Evolutionary conservation across 2,797 vertebrate genomes (phyloP), one percentile per base, ranked within the genome.

Genomic region (Pangasius macronema): DNA sequence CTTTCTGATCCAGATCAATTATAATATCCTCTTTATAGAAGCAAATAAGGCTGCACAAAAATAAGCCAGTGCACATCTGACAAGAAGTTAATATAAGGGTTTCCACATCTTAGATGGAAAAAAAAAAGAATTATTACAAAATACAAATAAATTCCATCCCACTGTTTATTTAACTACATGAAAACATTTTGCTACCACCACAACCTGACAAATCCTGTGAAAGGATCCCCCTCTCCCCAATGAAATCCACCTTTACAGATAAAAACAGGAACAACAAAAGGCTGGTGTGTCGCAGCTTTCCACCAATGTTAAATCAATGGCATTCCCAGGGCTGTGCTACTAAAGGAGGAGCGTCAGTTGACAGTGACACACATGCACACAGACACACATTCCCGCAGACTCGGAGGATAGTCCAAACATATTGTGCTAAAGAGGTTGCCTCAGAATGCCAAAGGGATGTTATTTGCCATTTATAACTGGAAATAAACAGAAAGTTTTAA

Each of bases 271-370:
- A 82, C 24, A 63, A 82, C 11, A 42, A 63, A 81, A 81, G 24
- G 24, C 57, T 63, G 82, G 57, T 85, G 81, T 83, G 72, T 85
- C 85, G 85, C 88, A 80, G 88, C 36, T 53, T 81, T 86, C 77
- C 55, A 79, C 57, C 76, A 80, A 87, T 77, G 79, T 77, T 55
- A 87, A 88, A 91, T 90, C 90, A 76, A 91, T 91, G 84, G 46
- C 22, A 70, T 75, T 90, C 57, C 80, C 87, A 57, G 30, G 6
- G 39, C 80, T 86, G 59, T 70, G 76, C 89, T 73, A 85, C 79
- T 88, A 68, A 89, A 13, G 30, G 68, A 73, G 79, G 1, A 36
- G 67, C 42, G 51, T 70, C 18, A 30, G 67, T 39, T 82, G 67
- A 70, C n/a, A 59, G 57, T 9, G 9, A 86, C 63, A 81, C 79